Evolutionary conservation across 2,888 invertebrate genomes (phyloP), one percentile per base, ranked within the genome.

Genomic region (Melinaea menophilus): DNA sequence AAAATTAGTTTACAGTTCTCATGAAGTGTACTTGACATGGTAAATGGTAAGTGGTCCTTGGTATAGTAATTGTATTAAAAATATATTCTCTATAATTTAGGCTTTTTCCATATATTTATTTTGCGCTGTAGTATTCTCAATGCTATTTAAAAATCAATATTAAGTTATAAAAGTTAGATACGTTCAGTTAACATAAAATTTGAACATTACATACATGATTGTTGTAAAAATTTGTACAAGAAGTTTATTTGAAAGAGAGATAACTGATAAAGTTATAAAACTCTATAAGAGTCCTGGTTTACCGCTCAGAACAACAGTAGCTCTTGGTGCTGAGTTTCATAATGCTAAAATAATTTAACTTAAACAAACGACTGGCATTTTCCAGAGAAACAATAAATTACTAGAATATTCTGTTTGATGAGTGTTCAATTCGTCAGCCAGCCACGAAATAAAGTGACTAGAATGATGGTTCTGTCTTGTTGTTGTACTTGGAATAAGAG

Each of bases 171-270:
- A 22, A 22, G 22, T 22, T 22, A 22, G 22, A 22, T 22, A 69
- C 64, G 66, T 64, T 68, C 7, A 41, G 41, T 55, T 65, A 65
- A 70, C 64, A 65, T 69, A 66, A 70, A 72, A 72, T 68, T 64
- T 64, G 59, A 57, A 56, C 67, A 69, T 66, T 71, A 69, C 71
- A 68, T 67, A 71, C 66, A 69, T 58, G 22, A 1, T 22, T 22
- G 22, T 22, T 22, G 22, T 22, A 22, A 22, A 22, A 22, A 22
- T 22, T 22, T 22, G 22, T 22, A 22, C 22, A 22, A 22, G 22
- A 22, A 22, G 22, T 22, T 22, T 22, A 22, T 22, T 22, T 22
- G 22, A 22, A 22, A 22, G 51, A 51, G 51, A 51, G 31, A 51
- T 51, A 51, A 31, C 31, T 51, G 51, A 51, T 46, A 37, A 46